Base-by-base conservation (phyloP, 2,888 invertebrate species). In the Petrolisthes cinctipes region DNA sequence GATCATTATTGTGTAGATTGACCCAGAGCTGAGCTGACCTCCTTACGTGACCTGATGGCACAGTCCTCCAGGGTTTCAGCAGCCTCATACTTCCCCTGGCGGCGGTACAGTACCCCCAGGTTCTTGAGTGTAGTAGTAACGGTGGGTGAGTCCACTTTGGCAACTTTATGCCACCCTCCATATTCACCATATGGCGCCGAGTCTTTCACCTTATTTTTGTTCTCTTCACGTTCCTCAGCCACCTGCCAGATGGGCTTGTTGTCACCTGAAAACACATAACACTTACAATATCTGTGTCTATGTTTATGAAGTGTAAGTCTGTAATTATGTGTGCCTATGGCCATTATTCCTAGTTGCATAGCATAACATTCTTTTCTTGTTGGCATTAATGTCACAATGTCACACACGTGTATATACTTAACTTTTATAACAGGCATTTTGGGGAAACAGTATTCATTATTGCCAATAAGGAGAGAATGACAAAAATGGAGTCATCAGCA, bases 11-110 rank as follows among this genome's bases (percentile, higher is more conserved):
- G 73, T 73, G 73, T 17, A 73, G 83, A 54, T 83, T 37, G 37
- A 37, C 37, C 37, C 37, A 37, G 61, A 23, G 53, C 57, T 87
- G 78, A 78, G 86, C 91, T 82, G 91, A 97, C 97, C 96, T 98
- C 98, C 94, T 97, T 98, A 94, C 98, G 95, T 93, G 98, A 98
- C 92, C 99, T 95, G 91, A 98, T 94, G 71, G 99, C 99, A 94
- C 99, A 99, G 94, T 99, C 99, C 93, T 99, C 99, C 56, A 99
- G 94, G 0, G 98, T 99, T 93, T 99, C 99, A 0, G 99, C 99
- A 7, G 99, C 99, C 93, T 99, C 99, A 94, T 98, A 99, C 94
- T 99, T 99, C 92, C 99, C 99, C 94, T 99, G 99, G 91, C 99
- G 95, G 92, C 99, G 95, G 94, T 99, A 99, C 81, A 99, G 95